phyloP scores from a whole-genome alignment of 2,113 vertebrate species.

The Bambusicola thoracicus region DNA sequence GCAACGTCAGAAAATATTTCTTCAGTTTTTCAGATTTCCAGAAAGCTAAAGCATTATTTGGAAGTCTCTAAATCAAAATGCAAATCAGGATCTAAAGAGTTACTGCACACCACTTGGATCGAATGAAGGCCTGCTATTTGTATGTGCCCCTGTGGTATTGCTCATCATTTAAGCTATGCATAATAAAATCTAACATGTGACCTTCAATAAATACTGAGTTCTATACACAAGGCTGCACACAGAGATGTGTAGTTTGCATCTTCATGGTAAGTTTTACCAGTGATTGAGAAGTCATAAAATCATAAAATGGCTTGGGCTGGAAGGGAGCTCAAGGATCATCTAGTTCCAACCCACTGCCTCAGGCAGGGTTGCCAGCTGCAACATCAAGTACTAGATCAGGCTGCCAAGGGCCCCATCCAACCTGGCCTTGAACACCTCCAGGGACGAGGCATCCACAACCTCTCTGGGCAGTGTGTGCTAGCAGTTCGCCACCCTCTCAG shows the following conservation, averaged over 20 bases:
- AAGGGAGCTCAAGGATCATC: too few species aligned
- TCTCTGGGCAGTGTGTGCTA: too few species aligned
- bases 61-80: neutral
- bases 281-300: neutral
- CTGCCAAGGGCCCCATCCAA: too few species aligned
- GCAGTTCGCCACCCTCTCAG: too few species aligned
- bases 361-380: too few species aligned
- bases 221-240: neutral
- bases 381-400: too few species aligned
- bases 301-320: too few species aligned
- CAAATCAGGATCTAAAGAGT: neutral
- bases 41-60: neutral
- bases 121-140: neutral
- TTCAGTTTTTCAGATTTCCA: neutral
- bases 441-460: too few species aligned
- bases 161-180: slow-evolving; percentile 34
- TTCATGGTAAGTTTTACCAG: neutral
- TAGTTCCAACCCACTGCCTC: too few species aligned
- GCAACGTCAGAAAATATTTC: neutral
- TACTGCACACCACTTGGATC: neutral
- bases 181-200: slow-evolving; percentile 39
- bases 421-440: too few species aligned
- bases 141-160: neutral
- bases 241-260: neutral
- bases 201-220: slow-evolving; percentile 8